Evolutionary conservation across 2,797 vertebrate genomes (phyloP).

Genomic region (Anabas testudineus): DNA sequence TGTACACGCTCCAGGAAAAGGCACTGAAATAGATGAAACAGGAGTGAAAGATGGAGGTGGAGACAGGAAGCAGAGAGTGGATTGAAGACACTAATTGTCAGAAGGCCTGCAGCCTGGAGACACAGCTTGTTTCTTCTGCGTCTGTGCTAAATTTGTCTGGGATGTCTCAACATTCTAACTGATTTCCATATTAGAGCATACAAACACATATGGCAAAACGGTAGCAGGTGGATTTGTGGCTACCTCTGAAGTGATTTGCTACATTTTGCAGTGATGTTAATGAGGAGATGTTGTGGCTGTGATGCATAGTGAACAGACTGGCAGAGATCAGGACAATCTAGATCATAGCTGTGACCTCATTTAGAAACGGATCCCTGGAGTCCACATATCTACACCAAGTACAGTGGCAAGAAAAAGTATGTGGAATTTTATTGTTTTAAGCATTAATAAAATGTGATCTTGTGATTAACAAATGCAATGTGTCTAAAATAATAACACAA

Average conservation of each 20-base stretch:
- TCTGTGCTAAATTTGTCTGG: constrained; percentile 29
- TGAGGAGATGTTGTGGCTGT: neutral
- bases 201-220: neutral
- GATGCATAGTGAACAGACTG: neutral
- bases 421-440: too few species aligned
- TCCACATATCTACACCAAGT: neutral
- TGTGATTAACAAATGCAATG: too few species aligned
- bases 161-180: constrained; percentile 15
- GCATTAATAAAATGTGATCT: too few species aligned
- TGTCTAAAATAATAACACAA: too few species aligned
- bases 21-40: constrained; percentile 29
- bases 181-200: constrained; percentile 21
- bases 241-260: neutral
- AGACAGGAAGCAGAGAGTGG: constrained; percentile 4
- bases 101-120: constrained; percentile 28
- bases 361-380: neutral
- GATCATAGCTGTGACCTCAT: neutral
- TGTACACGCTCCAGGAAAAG: constrained; percentile 10
- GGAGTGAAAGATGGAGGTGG: constrained; percentile 2
- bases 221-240: neutral
- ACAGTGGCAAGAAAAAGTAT: too few species aligned
- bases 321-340: neutral
- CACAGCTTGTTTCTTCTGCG: constrained; percentile 9
- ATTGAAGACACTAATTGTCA: constrained; percentile 22
- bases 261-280: neutral